Percentiles rank a stretch among this genome's conserved stretches.
Conservation (phyloP, 1,140 invertebrate genomes). For the Diorhabda elongata region DNA sequence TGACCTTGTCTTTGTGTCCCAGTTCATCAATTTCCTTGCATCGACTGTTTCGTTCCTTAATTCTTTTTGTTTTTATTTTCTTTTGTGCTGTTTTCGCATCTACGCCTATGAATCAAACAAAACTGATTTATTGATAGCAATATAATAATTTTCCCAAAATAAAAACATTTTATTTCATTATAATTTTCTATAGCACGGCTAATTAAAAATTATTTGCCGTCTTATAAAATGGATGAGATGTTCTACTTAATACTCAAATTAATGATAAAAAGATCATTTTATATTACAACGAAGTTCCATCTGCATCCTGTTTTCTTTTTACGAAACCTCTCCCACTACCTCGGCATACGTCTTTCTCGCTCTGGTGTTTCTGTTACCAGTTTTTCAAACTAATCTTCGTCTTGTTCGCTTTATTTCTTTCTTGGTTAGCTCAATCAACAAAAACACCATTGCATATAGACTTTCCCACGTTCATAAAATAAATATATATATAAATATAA, state of each 20-base stretch:
- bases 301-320: conserved; percentile 1
- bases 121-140: too few species aligned
- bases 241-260: background rate
- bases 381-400: background rate
- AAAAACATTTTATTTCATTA: too few species aligned
- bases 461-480: background rate
- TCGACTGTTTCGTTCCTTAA: too few species aligned
- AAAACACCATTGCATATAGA: background rate
- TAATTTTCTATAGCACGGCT: too few species aligned
- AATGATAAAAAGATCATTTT: background rate
- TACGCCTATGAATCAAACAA: too few species aligned
- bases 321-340: background rate
- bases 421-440: background rate
- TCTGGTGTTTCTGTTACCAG: background rate
- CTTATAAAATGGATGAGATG: background rate
- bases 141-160: too few species aligned
- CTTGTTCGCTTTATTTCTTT: background rate
- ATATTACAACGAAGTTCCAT: conserved; percentile 1
- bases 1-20: too few species aligned
- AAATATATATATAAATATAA: background rate
- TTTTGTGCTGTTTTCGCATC: too few species aligned
- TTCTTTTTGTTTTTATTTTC: too few species aligned
- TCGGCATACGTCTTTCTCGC: background rate
- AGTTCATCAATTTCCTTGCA: too few species aligned
- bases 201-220: too few species aligned